Conservation (phyloP, 1,140 invertebrate species). For the Lepidurus packardi region DNA sequence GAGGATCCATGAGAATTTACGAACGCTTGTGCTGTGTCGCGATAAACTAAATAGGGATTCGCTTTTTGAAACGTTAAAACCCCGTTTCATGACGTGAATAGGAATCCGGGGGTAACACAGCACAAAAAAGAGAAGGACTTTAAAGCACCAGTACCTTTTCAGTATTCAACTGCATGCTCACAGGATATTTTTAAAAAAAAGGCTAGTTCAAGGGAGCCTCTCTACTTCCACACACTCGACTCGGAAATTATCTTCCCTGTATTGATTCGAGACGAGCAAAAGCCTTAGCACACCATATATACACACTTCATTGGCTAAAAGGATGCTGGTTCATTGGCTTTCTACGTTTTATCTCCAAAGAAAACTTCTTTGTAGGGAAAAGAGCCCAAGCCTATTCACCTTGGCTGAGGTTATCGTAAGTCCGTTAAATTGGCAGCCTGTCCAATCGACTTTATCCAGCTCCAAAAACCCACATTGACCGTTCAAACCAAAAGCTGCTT, state of each 20-base stretch:
- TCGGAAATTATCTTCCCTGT: neutral
- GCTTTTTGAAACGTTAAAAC: neutral
- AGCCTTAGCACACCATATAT: neutral
- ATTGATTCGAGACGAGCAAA: slow-evolving; percentile 4
- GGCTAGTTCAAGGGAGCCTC: neutral
- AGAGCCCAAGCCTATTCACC: neutral
- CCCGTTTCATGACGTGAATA: neutral
- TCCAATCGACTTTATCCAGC: neutral
- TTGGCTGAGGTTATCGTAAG: neutral
- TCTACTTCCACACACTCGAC: neutral
- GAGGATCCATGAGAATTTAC: too few species aligned
- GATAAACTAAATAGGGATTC: neutral
- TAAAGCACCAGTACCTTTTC: neutral
- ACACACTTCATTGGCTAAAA: neutral
- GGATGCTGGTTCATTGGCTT: too few species aligned
- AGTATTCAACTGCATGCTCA: neutral
- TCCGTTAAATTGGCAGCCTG: neutral
- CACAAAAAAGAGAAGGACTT: neutral
- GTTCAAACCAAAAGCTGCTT: neutral
- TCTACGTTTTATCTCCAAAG: too few species aligned
- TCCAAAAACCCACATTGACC: neutral
- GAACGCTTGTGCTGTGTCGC: neutral
- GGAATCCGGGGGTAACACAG: neutral
- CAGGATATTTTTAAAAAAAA: neutral
- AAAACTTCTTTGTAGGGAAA: too few species aligned